phyloP scores from a whole-genome alignment of 2,888 invertebrate species.

The Lasiommata megera region DNA sequence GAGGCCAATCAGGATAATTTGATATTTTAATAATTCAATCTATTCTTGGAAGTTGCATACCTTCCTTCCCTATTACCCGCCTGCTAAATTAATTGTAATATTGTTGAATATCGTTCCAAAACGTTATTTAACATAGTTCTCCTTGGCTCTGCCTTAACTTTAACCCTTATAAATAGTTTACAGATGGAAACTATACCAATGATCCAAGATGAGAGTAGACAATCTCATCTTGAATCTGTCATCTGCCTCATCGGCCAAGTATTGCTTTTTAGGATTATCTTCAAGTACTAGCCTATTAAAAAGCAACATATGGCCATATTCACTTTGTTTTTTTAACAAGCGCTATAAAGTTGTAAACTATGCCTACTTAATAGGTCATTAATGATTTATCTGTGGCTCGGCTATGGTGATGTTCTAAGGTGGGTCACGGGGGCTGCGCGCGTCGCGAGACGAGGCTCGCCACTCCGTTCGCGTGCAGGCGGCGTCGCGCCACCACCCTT shows the following conservation, averaged over 20 bases:
- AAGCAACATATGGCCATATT: too few relatives aligned
- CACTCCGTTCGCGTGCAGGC: slow-evolving; percentile 85
- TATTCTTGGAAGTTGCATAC: too few relatives aligned
- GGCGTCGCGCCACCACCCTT: slow-evolving; percentile 93
- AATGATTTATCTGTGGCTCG: not conserved
- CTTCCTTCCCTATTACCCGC: not conserved
- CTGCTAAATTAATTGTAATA: not conserved
- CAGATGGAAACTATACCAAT: not conserved
- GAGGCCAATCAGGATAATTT: too few relatives aligned
- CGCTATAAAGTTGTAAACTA: not conserved
- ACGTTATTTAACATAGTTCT: slow-evolving; percentile 3
- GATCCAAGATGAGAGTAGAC: too few relatives aligned
- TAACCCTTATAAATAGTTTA: too few relatives aligned
- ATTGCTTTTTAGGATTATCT: too few relatives aligned
- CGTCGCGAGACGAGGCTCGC: slow-evolving; percentile 46
- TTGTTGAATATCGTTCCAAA: not conserved
- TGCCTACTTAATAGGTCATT: not conserved
- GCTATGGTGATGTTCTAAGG: not conserved
- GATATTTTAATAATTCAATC: too few relatives aligned
- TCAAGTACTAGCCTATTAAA: too few relatives aligned
- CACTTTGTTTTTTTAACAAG: too few relatives aligned
- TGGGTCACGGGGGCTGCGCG: slow-evolving; percentile 18
- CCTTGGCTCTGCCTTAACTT: slow-evolving; percentile 2
- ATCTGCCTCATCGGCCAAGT: too few relatives aligned
- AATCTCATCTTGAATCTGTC: too few relatives aligned